Conservation (phyloP, 2,888 invertebrate genomes). For the Ctena decussata region DNA sequence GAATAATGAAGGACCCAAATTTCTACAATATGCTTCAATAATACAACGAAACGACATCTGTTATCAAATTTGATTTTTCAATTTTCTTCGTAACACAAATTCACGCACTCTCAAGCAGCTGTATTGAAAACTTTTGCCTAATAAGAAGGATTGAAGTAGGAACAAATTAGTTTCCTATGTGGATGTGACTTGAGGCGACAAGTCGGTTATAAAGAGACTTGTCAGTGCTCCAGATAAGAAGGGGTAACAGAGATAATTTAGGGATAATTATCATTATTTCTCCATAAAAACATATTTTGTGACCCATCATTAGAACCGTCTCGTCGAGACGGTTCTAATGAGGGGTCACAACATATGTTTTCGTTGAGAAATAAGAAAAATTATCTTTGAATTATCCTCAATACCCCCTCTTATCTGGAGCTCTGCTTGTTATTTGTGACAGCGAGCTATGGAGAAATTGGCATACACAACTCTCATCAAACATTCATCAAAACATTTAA, state of each 20-base stretch:
- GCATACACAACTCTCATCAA: constrained; percentile 17
- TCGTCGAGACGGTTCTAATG: no score
- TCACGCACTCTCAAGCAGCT: neutral
- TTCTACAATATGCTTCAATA: neutral
- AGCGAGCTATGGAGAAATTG: neutral
- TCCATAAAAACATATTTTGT: no score
- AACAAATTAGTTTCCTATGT: constrained; percentile 8
- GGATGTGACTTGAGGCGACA: neutral
- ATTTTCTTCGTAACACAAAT: constrained; percentile 12
- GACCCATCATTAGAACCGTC: no score
- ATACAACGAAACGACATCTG: neutral
- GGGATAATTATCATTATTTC: no score
- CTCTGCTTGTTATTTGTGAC: constrained; percentile 15
- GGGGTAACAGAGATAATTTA: no score
- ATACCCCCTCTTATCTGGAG: no score
- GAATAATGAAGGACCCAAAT: neutral
- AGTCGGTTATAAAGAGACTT: constrained; percentile 1
- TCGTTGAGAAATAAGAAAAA: no score
- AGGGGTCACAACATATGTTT: no score
- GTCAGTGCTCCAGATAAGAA: no score
- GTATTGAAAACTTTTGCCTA: constrained; percentile 17
- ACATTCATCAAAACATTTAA: constrained; percentile 23
- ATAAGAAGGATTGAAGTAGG: neutral
- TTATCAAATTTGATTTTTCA: constrained; percentile 14
- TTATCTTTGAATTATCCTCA: no score